Conservation (phyloP, 2,113 vertebrate genomes). For the Corydoras sp. region DNA sequence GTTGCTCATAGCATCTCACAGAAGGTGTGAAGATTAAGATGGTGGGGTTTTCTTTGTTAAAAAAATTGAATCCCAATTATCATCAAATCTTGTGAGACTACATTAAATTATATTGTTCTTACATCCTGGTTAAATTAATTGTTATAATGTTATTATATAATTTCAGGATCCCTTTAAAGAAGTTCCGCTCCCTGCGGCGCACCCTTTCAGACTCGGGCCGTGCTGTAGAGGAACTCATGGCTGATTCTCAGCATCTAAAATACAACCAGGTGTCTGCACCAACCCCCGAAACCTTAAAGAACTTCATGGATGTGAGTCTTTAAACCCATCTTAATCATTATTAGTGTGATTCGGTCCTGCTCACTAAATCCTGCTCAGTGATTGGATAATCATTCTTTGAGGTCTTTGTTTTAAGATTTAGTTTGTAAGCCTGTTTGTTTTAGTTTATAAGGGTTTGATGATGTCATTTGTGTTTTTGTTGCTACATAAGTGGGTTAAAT, state of each 20-base stretch:
- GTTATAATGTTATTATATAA: no score
- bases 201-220: slow-evolving; percentile 67
- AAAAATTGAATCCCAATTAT: no score
- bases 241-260: slow-evolving; percentile 54
- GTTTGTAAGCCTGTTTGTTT: background rate
- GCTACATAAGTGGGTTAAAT: no score
- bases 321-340: background rate
- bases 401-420: background rate
- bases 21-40: no score
- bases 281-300: slow-evolving; percentile 81
- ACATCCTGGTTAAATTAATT: no score
- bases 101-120: no score
- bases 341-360: background rate
- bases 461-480: no score
- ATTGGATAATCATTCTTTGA: background rate
- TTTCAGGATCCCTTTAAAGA: slow-evolving; percentile 78
- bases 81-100: no score
- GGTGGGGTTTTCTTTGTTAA: no score
- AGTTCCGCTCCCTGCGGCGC: slow-evolving; percentile 77
- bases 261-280: slow-evolving; percentile 66
- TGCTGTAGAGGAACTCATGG: slow-evolving; percentile 59
- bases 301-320: slow-evolving; percentile 83
- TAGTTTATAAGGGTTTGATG: no score
- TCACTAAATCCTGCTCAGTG: background rate
- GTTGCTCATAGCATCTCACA: no score